Conservation (phyloP, 2,888 invertebrate genomes). For the Galeruca laticollis region DNA sequence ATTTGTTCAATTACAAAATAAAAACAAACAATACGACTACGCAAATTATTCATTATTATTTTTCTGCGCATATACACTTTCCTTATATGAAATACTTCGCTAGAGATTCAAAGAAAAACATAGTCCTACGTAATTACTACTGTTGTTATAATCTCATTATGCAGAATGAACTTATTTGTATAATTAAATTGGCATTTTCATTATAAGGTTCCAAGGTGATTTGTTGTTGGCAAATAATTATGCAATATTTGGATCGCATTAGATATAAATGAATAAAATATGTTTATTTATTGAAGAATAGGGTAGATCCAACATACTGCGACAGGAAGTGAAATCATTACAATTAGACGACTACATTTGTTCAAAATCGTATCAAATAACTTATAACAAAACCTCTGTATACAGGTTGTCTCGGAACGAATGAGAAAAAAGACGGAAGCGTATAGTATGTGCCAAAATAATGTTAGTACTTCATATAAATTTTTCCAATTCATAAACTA, state of each 20-base stretch:
- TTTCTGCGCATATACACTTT: slow-evolving; percentile 24
- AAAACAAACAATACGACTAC: slow-evolving; percentile 15
- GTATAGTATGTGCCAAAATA: no score
- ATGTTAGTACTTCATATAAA: no score
- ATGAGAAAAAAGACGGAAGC: no score
- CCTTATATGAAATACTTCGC: slow-evolving; percentile 21
- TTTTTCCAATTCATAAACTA: no score
- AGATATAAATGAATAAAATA: no score
- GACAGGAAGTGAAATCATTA: no score
- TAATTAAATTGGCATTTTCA: slow-evolving; percentile 20
- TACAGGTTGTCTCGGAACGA: no score
- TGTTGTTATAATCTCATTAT: slow-evolving; percentile 29
- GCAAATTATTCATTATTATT: slow-evolving; percentile 13
- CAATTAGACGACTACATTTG: no score
- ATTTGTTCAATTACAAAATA: slow-evolving; percentile 3
- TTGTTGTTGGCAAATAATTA: background rate
- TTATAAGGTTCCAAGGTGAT: slow-evolving; percentile 12
- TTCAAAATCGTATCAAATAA: no score
- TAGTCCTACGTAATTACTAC: slow-evolving; percentile 27
- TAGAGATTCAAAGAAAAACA: slow-evolving; percentile 25
- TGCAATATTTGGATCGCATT: background rate
- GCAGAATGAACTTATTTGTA: slow-evolving; percentile 34
- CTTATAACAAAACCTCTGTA: no score
- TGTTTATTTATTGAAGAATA: no score
- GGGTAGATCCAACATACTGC: no score